phyloP scores from a whole-genome alignment of 2,797 vertebrate genomes.

The Leptatherina wallacei region DNA sequence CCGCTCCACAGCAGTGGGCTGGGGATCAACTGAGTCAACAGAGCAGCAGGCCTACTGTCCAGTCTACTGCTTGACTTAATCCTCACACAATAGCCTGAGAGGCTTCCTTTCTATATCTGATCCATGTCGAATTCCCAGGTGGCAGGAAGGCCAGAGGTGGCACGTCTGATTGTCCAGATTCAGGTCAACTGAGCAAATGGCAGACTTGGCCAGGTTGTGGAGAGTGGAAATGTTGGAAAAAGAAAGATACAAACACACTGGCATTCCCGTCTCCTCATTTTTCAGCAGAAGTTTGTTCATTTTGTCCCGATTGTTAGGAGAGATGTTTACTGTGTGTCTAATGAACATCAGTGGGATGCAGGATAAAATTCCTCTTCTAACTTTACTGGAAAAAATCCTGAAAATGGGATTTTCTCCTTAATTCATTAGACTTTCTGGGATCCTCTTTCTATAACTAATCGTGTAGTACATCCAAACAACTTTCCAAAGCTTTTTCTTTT shows the following conservation, averaged over 20 bases:
- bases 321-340: neutral
- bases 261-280: neutral
- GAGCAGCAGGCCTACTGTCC: conserved; percentile 72
- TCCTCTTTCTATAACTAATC: neutral
- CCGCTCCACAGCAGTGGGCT: conserved; percentile 70
- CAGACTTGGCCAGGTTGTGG: conserved; percentile 36
- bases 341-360: no score
- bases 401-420: no score
- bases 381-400: no score
- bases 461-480: neutral
- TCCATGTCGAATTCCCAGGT: conserved; percentile 73
- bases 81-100: conserved; percentile 62
- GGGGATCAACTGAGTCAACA: conserved; percentile 77
- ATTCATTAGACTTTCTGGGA: neutral
- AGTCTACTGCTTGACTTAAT: conserved; percentile 80
- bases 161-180: conserved; percentile 66
- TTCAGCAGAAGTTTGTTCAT: no score
- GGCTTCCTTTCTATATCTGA: conserved; percentile 68
- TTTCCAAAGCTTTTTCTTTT: neutral
- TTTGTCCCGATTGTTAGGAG: neutral
- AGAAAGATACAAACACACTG: conserved; percentile 1
- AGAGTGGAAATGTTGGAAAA: conserved; percentile 37
- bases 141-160: conserved; percentile 66
- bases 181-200: conserved; percentile 68
- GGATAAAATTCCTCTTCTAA: no score